phyloP scores from a whole-genome alignment of 2,797 vertebrate species.

The Loris lydekkerianus region DNA sequence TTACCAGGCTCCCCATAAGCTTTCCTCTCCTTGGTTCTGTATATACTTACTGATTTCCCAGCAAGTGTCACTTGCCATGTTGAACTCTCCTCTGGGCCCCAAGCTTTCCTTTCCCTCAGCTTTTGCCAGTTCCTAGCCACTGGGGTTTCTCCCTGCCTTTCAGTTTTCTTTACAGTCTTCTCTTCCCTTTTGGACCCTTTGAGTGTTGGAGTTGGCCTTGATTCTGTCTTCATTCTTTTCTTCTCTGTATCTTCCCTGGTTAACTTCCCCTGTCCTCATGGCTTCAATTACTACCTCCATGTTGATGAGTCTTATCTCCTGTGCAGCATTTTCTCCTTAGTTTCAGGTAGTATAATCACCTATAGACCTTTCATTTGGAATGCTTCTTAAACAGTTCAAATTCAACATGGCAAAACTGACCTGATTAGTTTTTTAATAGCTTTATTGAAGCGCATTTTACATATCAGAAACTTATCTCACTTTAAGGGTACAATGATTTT shows the following conservation, averaged over 20 bases:
- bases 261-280: background rate
- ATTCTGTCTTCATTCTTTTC: background rate
- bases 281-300: background rate
- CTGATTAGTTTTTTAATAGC: background rate
- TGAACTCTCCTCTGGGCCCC: background rate
- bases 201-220: background rate
- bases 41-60: background rate
- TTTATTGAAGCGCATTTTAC: background rate
- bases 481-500: conserved; percentile 15
- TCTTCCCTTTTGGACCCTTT: background rate
- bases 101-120: background rate
- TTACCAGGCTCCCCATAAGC: background rate
- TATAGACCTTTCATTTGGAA: background rate
- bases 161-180: background rate
- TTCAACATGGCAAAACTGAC: background rate
- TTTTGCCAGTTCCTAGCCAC: background rate
- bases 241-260: background rate
- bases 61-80: background rate
- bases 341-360: background rate
- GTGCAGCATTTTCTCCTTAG: background rate
- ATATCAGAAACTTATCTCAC: background rate
- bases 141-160: background rate
- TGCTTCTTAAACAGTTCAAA: background rate
- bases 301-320: background rate
- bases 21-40: background rate